Conservation (phyloP, 2,797 vertebrate genomes). For the Enteromius paludinosus region DNA sequence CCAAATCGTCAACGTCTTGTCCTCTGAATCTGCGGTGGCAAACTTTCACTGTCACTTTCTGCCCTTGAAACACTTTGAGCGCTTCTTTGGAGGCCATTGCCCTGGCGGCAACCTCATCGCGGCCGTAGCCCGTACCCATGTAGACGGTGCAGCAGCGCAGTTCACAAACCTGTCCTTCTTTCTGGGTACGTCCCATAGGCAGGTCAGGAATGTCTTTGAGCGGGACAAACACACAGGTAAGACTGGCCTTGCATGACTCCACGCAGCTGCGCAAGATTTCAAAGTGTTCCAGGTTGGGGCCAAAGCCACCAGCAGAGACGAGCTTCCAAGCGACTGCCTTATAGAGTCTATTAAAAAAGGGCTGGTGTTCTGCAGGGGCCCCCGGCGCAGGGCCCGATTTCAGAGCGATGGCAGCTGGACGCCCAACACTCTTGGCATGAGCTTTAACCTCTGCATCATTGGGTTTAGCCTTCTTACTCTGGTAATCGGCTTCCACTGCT, state of each 20-base stretch:
- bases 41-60: slow-evolving; percentile 93
- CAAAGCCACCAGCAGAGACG: slow-evolving; percentile 94
- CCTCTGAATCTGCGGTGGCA: slow-evolving; percentile 90
- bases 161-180: slow-evolving; percentile 95
- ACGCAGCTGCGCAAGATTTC: slow-evolving; percentile 90
- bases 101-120: slow-evolving; percentile 90
- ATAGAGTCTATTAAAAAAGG: slow-evolving; percentile 97
- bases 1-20: slow-evolving; percentile 91
- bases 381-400: slow-evolving; percentile 74
- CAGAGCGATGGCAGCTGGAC: slow-evolving; percentile 46
- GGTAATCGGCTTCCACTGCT: slow-evolving; percentile 68
- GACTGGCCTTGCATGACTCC: slow-evolving; percentile 89
- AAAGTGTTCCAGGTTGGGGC: slow-evolving; percentile 89
- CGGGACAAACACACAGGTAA: slow-evolving; percentile 92
- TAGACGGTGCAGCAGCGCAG: slow-evolving; percentile 93
- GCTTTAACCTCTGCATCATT: slow-evolving; percentile 67
- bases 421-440: slow-evolving; percentile 20
- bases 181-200: slow-evolving; percentile 89
- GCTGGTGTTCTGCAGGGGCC: slow-evolving; percentile 87
- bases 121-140: slow-evolving; percentile 95
- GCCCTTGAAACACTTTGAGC: slow-evolving; percentile 93
- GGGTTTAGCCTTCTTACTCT: slow-evolving; percentile 69
- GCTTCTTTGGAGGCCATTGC: slow-evolving; percentile 96
- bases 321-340: slow-evolving; percentile 97
- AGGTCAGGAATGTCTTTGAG: slow-evolving; percentile 94